A percentile compares a stretch with the other conserved stretches of the same genome.
Conservation (phyloP, 1,140 invertebrate species). For the Camponotus pennsylvanicus region DNA sequence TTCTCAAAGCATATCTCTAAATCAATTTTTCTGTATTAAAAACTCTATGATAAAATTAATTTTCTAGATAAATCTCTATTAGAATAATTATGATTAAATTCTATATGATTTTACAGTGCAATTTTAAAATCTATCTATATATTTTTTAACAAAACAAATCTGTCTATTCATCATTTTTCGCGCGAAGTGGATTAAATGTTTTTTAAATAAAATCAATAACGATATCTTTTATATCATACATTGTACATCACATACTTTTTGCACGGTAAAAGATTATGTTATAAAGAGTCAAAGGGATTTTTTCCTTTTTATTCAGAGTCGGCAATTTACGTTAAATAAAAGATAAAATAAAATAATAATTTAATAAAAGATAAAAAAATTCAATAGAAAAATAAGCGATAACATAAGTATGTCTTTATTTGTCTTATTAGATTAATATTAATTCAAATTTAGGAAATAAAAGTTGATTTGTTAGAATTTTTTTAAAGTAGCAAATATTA, state of each 20-base stretch:
- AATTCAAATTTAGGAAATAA: background rate
- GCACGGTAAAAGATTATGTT: background rate
- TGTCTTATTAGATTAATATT: too few relatives aligned
- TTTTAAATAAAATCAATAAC: constrained; percentile 12
- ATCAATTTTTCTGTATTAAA: background rate
- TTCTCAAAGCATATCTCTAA: background rate
- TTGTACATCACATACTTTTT: background rate
- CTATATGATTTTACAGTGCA: background rate
- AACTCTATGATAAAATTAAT: background rate
- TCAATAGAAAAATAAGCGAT: too few relatives aligned
- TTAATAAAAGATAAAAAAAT: too few relatives aligned
- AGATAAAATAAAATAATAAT: too few relatives aligned
- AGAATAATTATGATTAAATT: background rate
- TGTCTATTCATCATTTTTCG: background rate
- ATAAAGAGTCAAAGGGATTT: background rate
- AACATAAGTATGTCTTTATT: too few relatives aligned
- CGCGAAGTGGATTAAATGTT: background rate
- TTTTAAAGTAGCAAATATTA: too few relatives aligned
- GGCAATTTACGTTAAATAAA: too few relatives aligned
- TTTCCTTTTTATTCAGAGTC: too few relatives aligned
- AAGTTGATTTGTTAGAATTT: too few relatives aligned
- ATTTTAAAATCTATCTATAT: background rate
- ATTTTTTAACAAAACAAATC: background rate
- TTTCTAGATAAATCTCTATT: background rate
- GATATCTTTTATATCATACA: background rate